Percentiles rank a stretch among this genome's conserved stretches.
Evolutionary conservation across 2,888 invertebrate species (phyloP).

Genomic region (Anarsia innoxiella): DNA sequence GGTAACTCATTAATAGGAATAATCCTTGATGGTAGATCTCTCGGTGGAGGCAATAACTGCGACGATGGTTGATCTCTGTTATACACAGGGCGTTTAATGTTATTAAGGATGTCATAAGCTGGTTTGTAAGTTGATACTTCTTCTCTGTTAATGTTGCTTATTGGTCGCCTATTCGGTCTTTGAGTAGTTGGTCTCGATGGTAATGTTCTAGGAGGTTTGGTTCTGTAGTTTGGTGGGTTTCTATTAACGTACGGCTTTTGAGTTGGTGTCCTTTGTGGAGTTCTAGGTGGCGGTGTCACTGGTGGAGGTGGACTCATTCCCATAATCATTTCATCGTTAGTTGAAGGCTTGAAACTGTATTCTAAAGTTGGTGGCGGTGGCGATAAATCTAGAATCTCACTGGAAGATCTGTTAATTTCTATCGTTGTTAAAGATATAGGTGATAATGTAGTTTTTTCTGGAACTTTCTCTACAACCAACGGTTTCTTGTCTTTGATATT

Average conservation of each 20-base stretch:
- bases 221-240: conserved; percentile 46
- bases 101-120: conserved; percentile 51
- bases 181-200: conserved; percentile 43
- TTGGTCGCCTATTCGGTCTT: conserved; percentile 49
- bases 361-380: conserved; percentile 66
- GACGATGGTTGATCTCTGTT: conserved; percentile 59
- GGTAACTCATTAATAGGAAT: conserved; percentile 32
- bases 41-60: conserved; percentile 54
- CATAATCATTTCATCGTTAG: conserved; percentile 69
- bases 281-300: conserved; percentile 35
- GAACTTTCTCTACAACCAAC: conserved; percentile 46
- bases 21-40: conserved; percentile 36
- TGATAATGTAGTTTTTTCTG: conserved; percentile 45
- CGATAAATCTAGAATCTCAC: conserved; percentile 65
- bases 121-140: conserved; percentile 66
- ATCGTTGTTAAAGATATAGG: conserved; percentile 45
- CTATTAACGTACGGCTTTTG: too few relatives aligned
- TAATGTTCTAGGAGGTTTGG: conserved; percentile 48
- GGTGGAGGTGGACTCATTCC: conserved; percentile 74
- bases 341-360: conserved; percentile 58
- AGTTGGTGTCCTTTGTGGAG: conserved; percentile 39
- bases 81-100: conserved; percentile 47
- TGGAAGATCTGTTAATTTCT: conserved; percentile 45
- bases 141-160: conserved; percentile 39
- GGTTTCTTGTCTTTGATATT: conserved; percentile 65